Evolutionary conservation across 2,888 invertebrate genomes (phyloP), one percentile per base, ranked within the genome.

Genomic region (Tenodera sinensis): DNA sequence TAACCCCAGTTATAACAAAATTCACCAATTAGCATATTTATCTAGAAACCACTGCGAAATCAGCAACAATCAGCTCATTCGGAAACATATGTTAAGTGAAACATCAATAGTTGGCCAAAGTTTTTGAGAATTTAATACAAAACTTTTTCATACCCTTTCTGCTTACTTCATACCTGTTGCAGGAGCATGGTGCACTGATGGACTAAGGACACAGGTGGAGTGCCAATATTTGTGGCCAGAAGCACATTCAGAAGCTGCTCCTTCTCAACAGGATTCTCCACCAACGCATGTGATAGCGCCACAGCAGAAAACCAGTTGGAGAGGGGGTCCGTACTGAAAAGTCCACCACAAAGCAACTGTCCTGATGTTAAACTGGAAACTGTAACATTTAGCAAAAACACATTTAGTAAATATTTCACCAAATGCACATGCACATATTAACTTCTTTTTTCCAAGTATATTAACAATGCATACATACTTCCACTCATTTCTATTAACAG

Each of bases 221-320:
- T 96, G 0, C 97, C 97, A 2, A 96, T 95, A 91, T 96, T 96
- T 0, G 97, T 97, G 0, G 99, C 98, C 89, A 99, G 94, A 90
- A 99, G 95, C 7, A 99, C 99, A 89, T 98, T 94, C 47, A 99
- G 93, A 85, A 99, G 93, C 92, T 98, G 98, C 92, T 99, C 98
- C 93, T 98, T 98, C 92, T 97, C 97, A 0, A 94, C 95, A 0
- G 96, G 95, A 93, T 98, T 98, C 90, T 98, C 98, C 9, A 98
- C 96, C 28, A 99, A 94, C 0, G 97, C 96, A 92, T 99, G 98
- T 92, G 98, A 96, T 34, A 99, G 93, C 0, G 98, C 98, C 0
- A 98, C 97, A 0, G 98, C 96, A 0, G 98, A 97, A 93, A 99
- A 98, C 99, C 99, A 99, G 93, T 98, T 98, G 47, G 98, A 98